These are phyloP conservation scores for Galendromus occidentalis DNA, from an alignment of 1,140 invertebrate genomes.

Conservation along the genomic window DNA sequence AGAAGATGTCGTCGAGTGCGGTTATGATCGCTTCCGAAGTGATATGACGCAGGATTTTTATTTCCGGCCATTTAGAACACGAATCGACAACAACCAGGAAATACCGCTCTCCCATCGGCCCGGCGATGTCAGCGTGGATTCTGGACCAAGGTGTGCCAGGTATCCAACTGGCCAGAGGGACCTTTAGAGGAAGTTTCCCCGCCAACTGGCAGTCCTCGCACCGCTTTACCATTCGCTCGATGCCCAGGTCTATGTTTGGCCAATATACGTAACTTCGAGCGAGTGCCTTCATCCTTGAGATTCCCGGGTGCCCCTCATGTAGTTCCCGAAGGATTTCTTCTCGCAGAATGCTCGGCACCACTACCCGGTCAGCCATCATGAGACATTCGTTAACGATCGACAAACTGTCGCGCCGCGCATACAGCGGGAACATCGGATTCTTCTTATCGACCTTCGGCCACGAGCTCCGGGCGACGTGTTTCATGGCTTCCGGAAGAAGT, in stretches of 20 bases:
- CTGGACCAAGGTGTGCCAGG: slow-evolving; percentile 27
- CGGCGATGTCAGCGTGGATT: slow-evolving; percentile 33
- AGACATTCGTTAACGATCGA: slow-evolving; percentile 23
- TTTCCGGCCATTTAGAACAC: slow-evolving; percentile 27
- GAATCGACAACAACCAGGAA: slow-evolving; percentile 30
- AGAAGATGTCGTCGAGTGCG: slow-evolving; percentile 25
- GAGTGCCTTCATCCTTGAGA: slow-evolving; percentile 24
- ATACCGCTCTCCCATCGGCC: slow-evolving; percentile 25
- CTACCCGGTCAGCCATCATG: slow-evolving; percentile 15
- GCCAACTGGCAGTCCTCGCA: slow-evolving; percentile 22
- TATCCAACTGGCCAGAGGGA: slow-evolving; percentile 23
- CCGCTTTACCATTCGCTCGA: slow-evolving; percentile 21
- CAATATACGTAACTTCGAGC: slow-evolving; percentile 30
- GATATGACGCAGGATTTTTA: slow-evolving; percentile 14
- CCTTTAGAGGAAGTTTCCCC: slow-evolving; percentile 18
- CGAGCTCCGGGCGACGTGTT: too few relatives aligned
- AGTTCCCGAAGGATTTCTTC: slow-evolving; percentile 27
- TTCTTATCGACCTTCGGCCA: background rate
- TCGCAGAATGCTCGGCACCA: slow-evolving; percentile 26
- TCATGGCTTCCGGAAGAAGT: too few relatives aligned
- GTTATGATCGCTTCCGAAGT: slow-evolving; percentile 18
- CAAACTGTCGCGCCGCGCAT: slow-evolving; percentile 12
- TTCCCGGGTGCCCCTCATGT: slow-evolving; percentile 26
- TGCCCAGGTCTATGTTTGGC: slow-evolving; percentile 28
- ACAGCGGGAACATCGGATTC: background rate